Evolutionary conservation across 1,140 invertebrate genomes (phyloP).

Genomic region (Dinoponera quadriceps): DNA sequence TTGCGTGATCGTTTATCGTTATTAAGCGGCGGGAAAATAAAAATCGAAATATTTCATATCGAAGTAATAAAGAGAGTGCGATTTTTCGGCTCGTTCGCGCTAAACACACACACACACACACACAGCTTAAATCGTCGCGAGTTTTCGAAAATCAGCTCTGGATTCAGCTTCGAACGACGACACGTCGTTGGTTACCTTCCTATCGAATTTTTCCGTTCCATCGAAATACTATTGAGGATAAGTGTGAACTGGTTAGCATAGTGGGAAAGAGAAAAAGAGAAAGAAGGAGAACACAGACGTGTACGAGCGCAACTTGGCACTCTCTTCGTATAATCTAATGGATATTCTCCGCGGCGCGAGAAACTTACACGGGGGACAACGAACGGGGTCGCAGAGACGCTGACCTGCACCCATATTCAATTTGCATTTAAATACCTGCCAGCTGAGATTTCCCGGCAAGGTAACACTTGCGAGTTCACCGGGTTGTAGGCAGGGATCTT

Average conservation of each 20-base stretch:
- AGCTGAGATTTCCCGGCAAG: constrained; percentile 32
- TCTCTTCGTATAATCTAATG: constrained; percentile 54
- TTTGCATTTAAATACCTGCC: constrained; percentile 78
- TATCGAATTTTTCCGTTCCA: constrained; percentile 41
- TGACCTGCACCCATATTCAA: constrained; percentile 74
- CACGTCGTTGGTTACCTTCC: constrained; percentile 19
- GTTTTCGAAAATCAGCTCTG: constrained; percentile 2
- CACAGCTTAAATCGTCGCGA: background rate
- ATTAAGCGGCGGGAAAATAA: constrained; percentile 14
- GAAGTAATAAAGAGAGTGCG: background rate
- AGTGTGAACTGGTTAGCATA: constrained; percentile 9
- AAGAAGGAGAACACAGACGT: background rate
- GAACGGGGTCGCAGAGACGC: constrained; percentile 41
- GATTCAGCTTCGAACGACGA: constrained; percentile 37
- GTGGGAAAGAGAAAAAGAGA: background rate
- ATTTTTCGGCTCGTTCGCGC: background rate
- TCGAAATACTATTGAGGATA: constrained; percentile 35
- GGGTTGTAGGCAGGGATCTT: constrained; percentile 14
- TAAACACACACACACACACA: too few relatives aligned
- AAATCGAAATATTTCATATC: constrained; percentile 8
- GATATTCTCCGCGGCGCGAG: constrained; percentile 54
- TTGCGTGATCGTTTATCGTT: background rate
- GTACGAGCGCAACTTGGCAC: constrained; percentile 39
- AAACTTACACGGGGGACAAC: background rate
- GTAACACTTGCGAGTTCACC: background rate